Evolutionary conservation across 2,888 invertebrate genomes (phyloP), one percentile per base, ranked within the genome.

Genomic region (Thera britannica): DNA sequence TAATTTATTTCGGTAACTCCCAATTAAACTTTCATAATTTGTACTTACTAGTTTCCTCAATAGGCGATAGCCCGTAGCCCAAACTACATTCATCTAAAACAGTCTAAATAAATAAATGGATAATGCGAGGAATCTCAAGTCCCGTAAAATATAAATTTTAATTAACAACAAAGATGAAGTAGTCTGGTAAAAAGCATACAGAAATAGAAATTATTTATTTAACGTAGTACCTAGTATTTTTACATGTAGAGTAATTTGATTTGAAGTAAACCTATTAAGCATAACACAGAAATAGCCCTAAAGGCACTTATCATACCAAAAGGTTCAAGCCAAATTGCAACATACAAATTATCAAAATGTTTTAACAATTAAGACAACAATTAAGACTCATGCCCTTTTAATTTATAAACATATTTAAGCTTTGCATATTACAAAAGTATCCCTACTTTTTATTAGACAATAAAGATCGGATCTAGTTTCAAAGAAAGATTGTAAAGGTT

Each of bases 281-380:
- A 7, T 23, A 23, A 12, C 49, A 49, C 9, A 51, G 7, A 23
- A 23, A 51, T 7, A 7, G 6, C 51, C 6, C 7, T 49, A 5
- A 9, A 35, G 9, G 35, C 54, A 54, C 35, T 54, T 54, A 35
- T 8, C 54, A 54, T 56, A 56, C 55, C 36, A 2, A 36, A 59
- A 49, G 58, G 62, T 72, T 72, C 73, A 74, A 70, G 68, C 71
- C 69, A 72, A 71, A 74, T 72, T 72, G 62, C 72, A 58, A 67
- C 64, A 70, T 58, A 49, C 12, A 9, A 8, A 46, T 5, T 7
- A 41, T 41, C 1, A 41, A 23, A 23, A 23, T 23, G 23, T 41
- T 41, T 7, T 41, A 7, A 41, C 63, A 55, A 58, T 58, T 58
- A 57, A 66, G 44, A 51, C 9, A 7, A 41, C 63, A 55, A 58